Percentiles rank a stretch among this genome's conserved stretches.
phyloP scores from a whole-genome alignment of 2,797 vertebrate genomes.

The Gymnoscopelus microlampas region DNA sequence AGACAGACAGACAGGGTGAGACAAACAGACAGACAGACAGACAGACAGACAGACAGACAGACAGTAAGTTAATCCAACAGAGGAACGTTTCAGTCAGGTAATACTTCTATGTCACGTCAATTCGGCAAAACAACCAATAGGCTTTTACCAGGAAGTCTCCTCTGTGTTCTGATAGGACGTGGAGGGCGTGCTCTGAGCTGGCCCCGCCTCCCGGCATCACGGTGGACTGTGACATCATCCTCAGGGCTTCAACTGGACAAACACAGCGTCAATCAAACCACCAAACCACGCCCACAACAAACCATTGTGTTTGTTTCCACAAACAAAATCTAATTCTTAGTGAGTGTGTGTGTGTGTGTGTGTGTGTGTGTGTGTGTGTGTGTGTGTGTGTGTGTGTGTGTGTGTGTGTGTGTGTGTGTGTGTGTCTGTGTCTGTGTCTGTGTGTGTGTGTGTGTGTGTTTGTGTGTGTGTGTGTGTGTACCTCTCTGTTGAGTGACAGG shows the following conservation, averaged over 20 bases:
- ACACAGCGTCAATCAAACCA: background rate
- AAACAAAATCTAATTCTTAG: no score
- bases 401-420: background rate
- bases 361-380: background rate
- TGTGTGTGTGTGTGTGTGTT: background rate
- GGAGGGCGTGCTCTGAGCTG: conserved; percentile 88
- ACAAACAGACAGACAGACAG: background rate
- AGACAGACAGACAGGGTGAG: background rate
- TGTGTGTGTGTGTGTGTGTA: conserved; percentile 45
- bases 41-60: background rate
- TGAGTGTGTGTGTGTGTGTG: no score
- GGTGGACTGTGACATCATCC: conserved; percentile 90
- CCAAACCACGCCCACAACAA: background rate
- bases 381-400: background rate
- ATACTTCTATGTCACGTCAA: background rate
- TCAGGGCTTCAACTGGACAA: conserved; percentile 86
- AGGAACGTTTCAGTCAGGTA: no score
- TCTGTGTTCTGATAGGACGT: conserved; percentile 89
- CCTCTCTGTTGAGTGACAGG: conserved; percentile 87
- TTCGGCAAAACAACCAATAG: background rate
- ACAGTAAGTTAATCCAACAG: no score
- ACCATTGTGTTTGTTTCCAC: no score
- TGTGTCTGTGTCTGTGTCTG: background rate
- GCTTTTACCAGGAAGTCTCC: conserved; percentile 91
- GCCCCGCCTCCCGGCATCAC: conserved; percentile 89